Percentiles rank a stretch among this genome's conserved stretches.
Conservation (phyloP, 2,888 invertebrate genomes). For the Melieria omissa region DNA sequence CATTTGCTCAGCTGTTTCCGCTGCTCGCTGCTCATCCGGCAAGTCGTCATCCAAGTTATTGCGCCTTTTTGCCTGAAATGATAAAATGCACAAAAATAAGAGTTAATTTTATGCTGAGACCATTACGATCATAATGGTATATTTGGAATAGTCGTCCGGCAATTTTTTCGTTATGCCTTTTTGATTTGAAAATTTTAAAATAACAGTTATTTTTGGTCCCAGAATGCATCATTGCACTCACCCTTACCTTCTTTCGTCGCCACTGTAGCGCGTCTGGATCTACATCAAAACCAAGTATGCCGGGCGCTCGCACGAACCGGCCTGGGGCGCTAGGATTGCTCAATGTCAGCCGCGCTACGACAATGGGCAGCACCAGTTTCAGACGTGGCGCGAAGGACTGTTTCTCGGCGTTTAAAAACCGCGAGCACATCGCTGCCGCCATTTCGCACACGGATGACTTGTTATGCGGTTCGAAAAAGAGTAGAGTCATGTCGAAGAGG, state of each 20-base stretch:
- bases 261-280: conserved; percentile 32
- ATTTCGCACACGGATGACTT: conserved; percentile 78
- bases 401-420: conserved; percentile 83
- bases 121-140: no score
- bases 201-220: no score
- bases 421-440: conserved; percentile 81
- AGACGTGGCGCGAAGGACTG: conserved; percentile 77
- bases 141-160: no score
- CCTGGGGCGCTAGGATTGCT: conserved; percentile 69
- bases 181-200: no score
- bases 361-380: conserved; percentile 70
- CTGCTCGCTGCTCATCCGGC: conserved; percentile 39
- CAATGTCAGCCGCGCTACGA: conserved; percentile 69
- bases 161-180: no score
- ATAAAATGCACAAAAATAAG: no score
- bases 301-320: conserved; percentile 71
- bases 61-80: not conserved
- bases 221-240: no score
- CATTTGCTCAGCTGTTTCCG: conserved; percentile 68
- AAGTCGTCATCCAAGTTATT: not conserved
- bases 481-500: conserved; percentile 75
- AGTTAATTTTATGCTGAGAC: no score
- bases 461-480: conserved; percentile 77
- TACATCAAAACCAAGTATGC: conserved; percentile 52
- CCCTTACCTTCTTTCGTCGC: conserved; percentile 22